Conservation (phyloP, 2,888 invertebrate species). For the Deroplatys truncata region DNA sequence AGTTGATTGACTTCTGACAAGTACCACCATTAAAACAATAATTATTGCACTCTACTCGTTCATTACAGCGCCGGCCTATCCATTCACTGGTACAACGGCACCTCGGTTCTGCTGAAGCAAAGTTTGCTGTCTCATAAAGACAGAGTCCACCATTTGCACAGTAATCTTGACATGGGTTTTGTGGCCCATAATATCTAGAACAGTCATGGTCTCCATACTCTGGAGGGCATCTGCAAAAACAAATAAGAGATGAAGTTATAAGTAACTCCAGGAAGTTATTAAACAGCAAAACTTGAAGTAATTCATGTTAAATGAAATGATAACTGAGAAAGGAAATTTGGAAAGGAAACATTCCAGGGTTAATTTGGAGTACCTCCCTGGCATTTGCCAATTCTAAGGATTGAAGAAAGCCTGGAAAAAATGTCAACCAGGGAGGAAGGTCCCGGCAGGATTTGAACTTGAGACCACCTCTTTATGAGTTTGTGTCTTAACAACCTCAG, state of each 20-base stretch:
- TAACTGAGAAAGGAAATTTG: no score
- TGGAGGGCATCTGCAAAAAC: conserved; percentile 45
- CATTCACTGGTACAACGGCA: conserved; percentile 57
- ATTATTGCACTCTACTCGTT: conserved; percentile 45
- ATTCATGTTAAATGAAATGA: no score
- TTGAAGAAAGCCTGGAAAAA: no score
- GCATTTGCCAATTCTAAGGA: no score
- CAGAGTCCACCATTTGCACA: conserved; percentile 60
- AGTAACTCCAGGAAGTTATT: background rate
- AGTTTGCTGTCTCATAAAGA: conserved; percentile 42
- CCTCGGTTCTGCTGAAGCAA: conserved; percentile 40
- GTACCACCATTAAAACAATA: conserved; percentile 54
- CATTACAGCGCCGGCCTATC: conserved; percentile 54
- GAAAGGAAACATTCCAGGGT: no score
- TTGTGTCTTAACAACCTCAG: no score
- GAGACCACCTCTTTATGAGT: no score
- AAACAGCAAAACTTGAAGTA: background rate
- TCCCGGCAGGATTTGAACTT: no score
- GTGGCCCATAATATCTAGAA: conserved; percentile 55
- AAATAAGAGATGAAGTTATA: background rate
- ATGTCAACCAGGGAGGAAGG: no score
- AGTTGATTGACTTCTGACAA: conserved; percentile 45
- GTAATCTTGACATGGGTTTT: conserved; percentile 57
- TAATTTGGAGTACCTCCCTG: no score
- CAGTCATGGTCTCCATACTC: conserved; percentile 55